Percentiles rank a stretch among this genome's conserved stretches.
Evolutionary conservation across 2,113 vertebrate genomes (phyloP).

Genomic region (Anarhynchus alexandrinus): DNA sequence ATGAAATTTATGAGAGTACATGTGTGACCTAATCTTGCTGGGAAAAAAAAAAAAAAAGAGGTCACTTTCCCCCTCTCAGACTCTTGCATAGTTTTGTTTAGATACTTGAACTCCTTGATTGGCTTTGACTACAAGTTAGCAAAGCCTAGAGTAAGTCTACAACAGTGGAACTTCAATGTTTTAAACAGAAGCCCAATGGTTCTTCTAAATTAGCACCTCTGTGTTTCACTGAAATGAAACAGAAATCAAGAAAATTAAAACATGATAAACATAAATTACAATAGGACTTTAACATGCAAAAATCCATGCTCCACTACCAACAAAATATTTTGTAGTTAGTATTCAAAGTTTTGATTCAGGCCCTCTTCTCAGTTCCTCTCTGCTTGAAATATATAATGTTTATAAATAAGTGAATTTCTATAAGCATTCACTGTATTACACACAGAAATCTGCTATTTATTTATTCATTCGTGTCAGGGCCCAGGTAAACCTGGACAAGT

Average conservation of each 20-base stretch:
- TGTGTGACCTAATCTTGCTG: neutral
- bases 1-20: neutral
- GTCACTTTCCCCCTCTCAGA: neutral
- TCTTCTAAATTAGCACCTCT: neutral
- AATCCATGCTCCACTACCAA: neutral
- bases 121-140: neutral
- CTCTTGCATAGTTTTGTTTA: neutral
- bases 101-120: neutral
- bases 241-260: neutral
- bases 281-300: neutral
- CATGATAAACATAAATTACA: neutral
- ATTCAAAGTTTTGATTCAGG: neutral
- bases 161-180: neutral
- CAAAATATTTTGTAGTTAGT: neutral
- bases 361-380: neutral
- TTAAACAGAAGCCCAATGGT: neutral
- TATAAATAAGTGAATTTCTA: neutral
- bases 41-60: neutral
- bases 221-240: constrained; percentile 16
- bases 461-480: neutral
- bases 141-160: neutral
- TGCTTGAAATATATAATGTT: neutral
- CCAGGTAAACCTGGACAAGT: neutral
- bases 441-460: neutral
- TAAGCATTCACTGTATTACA: neutral